Evolutionary conservation across 2,113 vertebrate species (phyloP).

Genomic region (Neolamprologus brichardi): DNA sequence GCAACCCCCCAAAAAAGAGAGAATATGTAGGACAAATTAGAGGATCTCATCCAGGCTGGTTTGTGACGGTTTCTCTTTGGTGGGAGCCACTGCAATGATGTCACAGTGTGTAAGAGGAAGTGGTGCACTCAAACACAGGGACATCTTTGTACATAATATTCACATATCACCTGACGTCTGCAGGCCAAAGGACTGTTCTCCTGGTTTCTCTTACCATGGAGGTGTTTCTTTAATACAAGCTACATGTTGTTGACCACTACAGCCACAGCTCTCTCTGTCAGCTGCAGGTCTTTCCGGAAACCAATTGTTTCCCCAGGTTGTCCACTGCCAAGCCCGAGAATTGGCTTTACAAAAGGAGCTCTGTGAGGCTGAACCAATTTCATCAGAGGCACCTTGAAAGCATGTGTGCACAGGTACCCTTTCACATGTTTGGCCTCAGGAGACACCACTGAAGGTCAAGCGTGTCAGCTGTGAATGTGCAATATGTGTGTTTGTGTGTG

Average conservation of each 20-base stretch:
- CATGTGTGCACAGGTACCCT: conserved; percentile 4
- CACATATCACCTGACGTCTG: background rate
- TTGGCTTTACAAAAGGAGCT: background rate
- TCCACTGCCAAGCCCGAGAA: background rate
- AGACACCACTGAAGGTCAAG: conserved; percentile 32
- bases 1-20: background rate
- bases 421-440: conserved; percentile 17
- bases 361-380: background rate
- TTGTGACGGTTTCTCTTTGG: background rate
- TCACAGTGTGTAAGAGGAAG: background rate
- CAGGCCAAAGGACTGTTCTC: background rate
- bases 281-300: background rate
- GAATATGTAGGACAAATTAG: background rate
- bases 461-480: background rate
- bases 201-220: background rate
- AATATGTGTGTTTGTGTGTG: background rate
- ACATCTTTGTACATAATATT: background rate
- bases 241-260: background rate
- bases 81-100: background rate
- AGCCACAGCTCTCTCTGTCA: background rate
- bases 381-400: background rate
- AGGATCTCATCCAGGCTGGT: background rate
- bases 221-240: background rate
- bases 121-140: background rate
- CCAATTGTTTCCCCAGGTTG: background rate